Evolutionary conservation across 1,140 invertebrate genomes (phyloP).

Genomic region (Ectropis grisescens): DNA sequence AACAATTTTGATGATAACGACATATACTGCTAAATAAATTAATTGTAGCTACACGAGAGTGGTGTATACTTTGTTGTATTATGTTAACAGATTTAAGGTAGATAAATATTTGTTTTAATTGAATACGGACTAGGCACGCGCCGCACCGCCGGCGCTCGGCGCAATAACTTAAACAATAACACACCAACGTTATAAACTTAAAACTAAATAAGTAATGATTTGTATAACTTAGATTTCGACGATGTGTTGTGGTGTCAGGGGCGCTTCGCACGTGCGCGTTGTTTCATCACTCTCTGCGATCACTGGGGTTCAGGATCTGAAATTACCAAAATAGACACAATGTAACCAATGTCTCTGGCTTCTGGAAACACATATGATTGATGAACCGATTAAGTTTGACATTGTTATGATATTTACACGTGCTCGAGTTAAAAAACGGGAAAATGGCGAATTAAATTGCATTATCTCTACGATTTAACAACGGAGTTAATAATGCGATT

Average conservation of each 20-base stretch:
- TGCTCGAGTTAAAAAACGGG: no score
- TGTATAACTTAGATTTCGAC: constrained; percentile 30
- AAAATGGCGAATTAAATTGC: no score
- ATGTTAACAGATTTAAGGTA: constrained; percentile 54
- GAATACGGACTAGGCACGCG: constrained; percentile 63
- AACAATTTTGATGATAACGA: constrained; percentile 41
- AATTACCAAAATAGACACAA: no score
- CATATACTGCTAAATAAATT: constrained; percentile 57
- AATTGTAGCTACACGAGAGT: constrained; percentile 56
- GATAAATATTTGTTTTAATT: constrained; percentile 60
- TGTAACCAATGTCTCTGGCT: no score
- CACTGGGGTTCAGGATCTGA: constrained; percentile 56
- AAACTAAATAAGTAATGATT: constrained; percentile 61
- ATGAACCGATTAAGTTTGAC: no score
- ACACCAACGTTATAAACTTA: constrained; percentile 63
- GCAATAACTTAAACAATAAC: constrained; percentile 64
- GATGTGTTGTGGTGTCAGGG: constrained; percentile 29
- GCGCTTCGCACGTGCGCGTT: constrained; percentile 39
- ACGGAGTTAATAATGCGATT: no score
- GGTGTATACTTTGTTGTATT: constrained; percentile 49
- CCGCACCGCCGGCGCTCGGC: constrained; percentile 43
- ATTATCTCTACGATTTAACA: no score
- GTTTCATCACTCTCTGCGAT: constrained; percentile 24
- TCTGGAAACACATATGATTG: no score
- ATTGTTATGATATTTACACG: no score